Base-by-base conservation (phyloP, 1,140 invertebrate species). In the Zeugodacus cucurbitae region DNA sequence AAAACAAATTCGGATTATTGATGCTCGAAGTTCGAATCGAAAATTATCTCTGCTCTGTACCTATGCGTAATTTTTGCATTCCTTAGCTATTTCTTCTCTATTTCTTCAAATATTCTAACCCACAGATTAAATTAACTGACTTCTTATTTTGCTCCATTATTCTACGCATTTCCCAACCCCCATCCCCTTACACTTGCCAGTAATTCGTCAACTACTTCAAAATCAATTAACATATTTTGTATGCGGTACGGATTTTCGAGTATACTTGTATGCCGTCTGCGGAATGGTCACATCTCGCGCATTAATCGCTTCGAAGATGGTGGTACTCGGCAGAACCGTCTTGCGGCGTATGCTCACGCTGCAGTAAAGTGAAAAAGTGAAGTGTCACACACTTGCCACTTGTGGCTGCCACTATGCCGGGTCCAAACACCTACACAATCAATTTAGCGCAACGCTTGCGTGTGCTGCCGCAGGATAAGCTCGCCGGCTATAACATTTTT, bases 171-270 rank as follows among this genome's bases (percentile, higher is more conserved):
- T n/a, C n/a, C n/a, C n/a, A n/a, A n/a, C n/a, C n/a, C n/a, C n/a
- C n/a, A n/a, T 74, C 32, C n/a, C 17, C 67, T 22, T 17, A 20
- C 67, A 74, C 70, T n/a, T 74, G 44, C 3, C 74, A 82, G 22
- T n/a, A 44, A 82, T 26, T 82, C 44, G 29, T 82, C 41, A 48
- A 22, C 74, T n/a, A 5, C 22, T 48, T 82, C 41, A 48, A 82
- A 82, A 48, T 82, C 41, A 82, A 82, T 82, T 82, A 82, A 82
- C 26, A 48, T 82, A n/a, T 82, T 44, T 44, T 82, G 37, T 41
- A 6, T 2, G 32, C 67, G 48, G 48, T 14, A 54, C 20, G 48
- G 37, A 4, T 10, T 17, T 74, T n/a, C 34, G 11, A n/a, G 0
- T 37, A n/a, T 74, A 41, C 32, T 20, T 54, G 34, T 26, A 14